Evolutionary conservation across 2,797 vertebrate genomes (phyloP), one percentile per base, ranked within the genome.

Genomic region (Anguilla pacifica): DNA sequence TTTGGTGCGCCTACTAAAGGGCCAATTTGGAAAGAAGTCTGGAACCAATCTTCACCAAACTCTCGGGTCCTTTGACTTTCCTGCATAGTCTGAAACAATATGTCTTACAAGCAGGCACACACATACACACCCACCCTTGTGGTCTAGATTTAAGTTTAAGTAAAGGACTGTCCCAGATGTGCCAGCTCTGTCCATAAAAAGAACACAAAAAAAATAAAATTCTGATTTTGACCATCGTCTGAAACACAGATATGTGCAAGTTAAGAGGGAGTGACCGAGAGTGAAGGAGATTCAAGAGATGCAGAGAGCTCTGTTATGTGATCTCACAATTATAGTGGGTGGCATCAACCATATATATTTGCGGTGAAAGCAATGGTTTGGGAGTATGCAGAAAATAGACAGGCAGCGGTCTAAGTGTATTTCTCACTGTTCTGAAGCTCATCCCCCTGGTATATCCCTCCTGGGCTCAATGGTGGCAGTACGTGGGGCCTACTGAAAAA

Each of bases 1-100:
- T 87, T 74, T 39, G 81, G 81, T 51, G 9, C 49, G 2, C 67
- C 79, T 57, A 82, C 79, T 90, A 19, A 17, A 89, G 87, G 77
- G 70, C 53, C 88, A 86, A 91, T 87, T 89, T 88, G 67, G 22
- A 89, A 92, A 86, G 86, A 90, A 28, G 86, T 86, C 91, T 92
- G 89, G 88, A 93, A 93, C 90, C 92, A 91, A 93, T 94, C 92
- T 83, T 64, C 92, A 88, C 91, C 84, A 49, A 84, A 81, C n/a
- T 90, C 85, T 25, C 87, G 86, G 35, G 17, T 83, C 51, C 31
- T 84, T 31, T 59, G 51, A 22, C 46, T 49, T 46, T 2, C 35
- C 74, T 90, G 86, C 83, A 89, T 89, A 86, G 74, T 89, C 90
- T 89, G 43, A 39, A 25, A 57, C 57, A 88, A 43, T 7, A 57